phyloP scores from a whole-genome alignment of 2,113 vertebrate genomes.

The Coturnix japonica region DNA sequence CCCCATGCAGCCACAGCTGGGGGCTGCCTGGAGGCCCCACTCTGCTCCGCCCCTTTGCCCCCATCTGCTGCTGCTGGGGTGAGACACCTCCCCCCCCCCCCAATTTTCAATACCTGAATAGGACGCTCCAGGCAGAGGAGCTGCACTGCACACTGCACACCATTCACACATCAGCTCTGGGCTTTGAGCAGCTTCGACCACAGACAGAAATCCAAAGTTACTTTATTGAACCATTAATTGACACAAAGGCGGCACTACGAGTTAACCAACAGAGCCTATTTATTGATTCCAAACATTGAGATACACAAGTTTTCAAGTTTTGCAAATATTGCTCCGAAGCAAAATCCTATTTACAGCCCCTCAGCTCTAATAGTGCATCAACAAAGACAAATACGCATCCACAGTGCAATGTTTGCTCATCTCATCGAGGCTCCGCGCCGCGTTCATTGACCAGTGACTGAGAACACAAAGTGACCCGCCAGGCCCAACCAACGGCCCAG shows the following conservation, averaged over 20 bases:
- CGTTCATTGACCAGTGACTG: conserved; percentile 59
- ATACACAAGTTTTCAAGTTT: conserved; percentile 79
- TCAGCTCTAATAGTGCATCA: conserved; percentile 73
- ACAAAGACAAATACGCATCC: conserved; percentile 63
- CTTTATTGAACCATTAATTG: not conserved
- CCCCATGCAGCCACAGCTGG: too few species aligned
- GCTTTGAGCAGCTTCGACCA: too few species aligned
- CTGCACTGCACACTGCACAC: too few species aligned
- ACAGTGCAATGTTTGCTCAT: conserved; percentile 76
- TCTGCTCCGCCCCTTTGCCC: too few species aligned
- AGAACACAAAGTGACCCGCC: conserved; percentile 58
- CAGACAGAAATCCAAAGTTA: not conserved
- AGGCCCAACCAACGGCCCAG: conserved; percentile 39
- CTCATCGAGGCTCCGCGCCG: conserved; percentile 65
- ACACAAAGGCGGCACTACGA: conserved; percentile 55
- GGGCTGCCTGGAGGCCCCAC: not conserved
- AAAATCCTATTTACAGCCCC: conserved; percentile 75
- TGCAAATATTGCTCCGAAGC: conserved; percentile 80
- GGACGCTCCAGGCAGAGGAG: too few species aligned
- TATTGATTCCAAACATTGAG: conserved; percentile 80
- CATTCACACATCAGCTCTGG: too few species aligned
- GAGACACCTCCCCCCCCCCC: too few species aligned
- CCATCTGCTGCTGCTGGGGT: too few species aligned
- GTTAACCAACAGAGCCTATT: conserved; percentile 74
- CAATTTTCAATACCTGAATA: too few species aligned